Percentiles rank a stretch among this genome's conserved stretches.
Evolutionary conservation across 2,113 vertebrate species (phyloP).

Genomic region (Neotragus moschatus): DNA sequence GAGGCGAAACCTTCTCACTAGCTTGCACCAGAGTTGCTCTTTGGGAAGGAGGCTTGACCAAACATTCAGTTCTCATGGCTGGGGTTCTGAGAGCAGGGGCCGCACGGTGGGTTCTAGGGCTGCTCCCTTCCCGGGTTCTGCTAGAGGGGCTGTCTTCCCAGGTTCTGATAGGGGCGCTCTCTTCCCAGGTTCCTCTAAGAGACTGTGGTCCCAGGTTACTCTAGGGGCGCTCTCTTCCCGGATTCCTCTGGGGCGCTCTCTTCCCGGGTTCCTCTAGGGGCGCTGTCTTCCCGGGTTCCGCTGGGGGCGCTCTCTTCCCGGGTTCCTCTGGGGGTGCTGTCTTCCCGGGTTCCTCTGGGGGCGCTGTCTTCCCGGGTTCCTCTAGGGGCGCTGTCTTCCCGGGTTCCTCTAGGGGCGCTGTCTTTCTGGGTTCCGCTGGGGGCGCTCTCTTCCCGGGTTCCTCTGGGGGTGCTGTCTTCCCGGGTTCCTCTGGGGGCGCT

Average conservation of each 20-base stretch:
- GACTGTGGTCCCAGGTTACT: fast-evolving
- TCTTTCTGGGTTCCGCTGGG: fast-evolving
- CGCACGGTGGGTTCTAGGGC: not conserved
- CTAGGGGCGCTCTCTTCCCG: fast-evolving
- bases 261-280: too few relatives aligned
- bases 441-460: too few relatives aligned
- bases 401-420: fast-evolving
- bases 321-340: too few relatives aligned
- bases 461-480: too few relatives aligned
- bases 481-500: too few relatives aligned
- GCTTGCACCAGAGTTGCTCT: not conserved
- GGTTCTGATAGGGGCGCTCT: fast-evolving
- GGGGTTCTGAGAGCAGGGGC: not conserved
- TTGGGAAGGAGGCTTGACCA: not conserved
- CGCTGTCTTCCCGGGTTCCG: too few relatives aligned
- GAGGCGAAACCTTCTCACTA: not conserved
- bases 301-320: fast-evolving
- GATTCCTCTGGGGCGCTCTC: too few relatives aligned
- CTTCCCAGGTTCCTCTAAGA: fast-evolving
- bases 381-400: fast-evolving
- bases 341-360: fast-evolving
- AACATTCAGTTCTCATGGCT: not conserved
- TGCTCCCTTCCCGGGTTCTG: fast-evolving
- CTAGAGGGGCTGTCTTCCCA: fast-evolving
- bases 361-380: fast-evolving